Conservation (phyloP, 2,797 vertebrate species). For the Squalus acanthias region DNA sequence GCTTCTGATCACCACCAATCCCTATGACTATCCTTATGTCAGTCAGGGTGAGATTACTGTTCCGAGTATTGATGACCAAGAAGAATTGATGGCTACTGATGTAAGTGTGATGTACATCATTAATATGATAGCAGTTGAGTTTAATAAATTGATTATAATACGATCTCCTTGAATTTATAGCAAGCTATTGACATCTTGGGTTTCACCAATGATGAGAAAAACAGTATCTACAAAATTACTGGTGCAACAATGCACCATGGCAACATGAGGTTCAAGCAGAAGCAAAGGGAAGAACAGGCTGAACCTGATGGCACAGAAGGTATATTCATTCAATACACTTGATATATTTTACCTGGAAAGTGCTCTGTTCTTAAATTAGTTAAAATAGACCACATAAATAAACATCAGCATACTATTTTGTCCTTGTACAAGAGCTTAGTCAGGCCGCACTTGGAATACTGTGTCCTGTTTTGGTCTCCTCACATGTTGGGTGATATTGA, state of each 20-base stretch:
- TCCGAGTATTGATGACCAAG: slow-evolving; percentile 55
- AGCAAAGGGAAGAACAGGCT: slow-evolving; percentile 76
- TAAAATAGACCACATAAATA: background rate
- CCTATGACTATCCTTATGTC: slow-evolving; percentile 58
- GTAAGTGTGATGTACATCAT: slow-evolving; percentile 44
- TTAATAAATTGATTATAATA: background rate
- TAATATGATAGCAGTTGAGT: background rate
- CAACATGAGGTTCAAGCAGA: slow-evolving; percentile 82
- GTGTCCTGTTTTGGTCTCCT: too few species aligned
- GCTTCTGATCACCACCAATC: slow-evolving; percentile 58
- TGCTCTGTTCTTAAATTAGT: background rate
- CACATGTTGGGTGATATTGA: too few species aligned
- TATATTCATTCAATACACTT: slow-evolving; percentile 44
- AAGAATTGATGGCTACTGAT: slow-evolving; percentile 58
- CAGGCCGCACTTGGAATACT: too few species aligned
- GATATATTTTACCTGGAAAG: background rate
- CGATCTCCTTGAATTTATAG: slow-evolving; percentile 43
- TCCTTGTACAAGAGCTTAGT: too few species aligned
- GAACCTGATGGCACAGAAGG: slow-evolving; percentile 80
- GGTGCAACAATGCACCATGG: slow-evolving; percentile 79
- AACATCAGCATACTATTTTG: background rate
- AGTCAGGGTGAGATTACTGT: slow-evolving; percentile 62
- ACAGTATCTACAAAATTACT: slow-evolving; percentile 76
- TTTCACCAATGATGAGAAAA: slow-evolving; percentile 68
- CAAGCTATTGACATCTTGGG: slow-evolving; percentile 76